Conservation (phyloP, 2,797 vertebrate genomes). For the Scarus forsteni region DNA sequence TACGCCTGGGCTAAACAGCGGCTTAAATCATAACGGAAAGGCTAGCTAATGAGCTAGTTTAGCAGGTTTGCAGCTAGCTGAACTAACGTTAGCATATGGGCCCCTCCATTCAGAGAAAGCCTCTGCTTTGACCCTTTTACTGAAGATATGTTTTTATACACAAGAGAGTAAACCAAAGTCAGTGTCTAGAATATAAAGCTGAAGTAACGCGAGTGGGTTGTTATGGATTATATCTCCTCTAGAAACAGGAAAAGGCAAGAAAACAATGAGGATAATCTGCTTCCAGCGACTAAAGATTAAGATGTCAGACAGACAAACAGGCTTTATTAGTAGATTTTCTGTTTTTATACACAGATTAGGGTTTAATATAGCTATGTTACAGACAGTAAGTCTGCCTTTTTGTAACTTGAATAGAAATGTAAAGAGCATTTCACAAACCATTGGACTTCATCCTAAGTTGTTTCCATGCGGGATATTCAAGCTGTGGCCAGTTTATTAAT, state of each 20-base stretch:
- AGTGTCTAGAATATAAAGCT: not conserved
- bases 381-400: not conserved
- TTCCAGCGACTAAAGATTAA: constrained; percentile 51
- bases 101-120: constrained; percentile 65
- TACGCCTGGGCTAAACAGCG: not conserved
- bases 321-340: constrained; percentile 11
- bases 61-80: constrained; percentile 65
- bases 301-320: constrained; percentile 17
- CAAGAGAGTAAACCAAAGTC: accelerated
- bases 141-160: not conserved
- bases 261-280: constrained; percentile 24
- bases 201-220: not conserved
- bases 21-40: constrained; percentile 20
- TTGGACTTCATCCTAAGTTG: not conserved
- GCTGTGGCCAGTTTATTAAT: not conserved
- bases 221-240: not conserved
- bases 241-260: not conserved
- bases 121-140: not conserved
- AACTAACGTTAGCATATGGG: constrained; percentile 69
- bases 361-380: not conserved
- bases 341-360: not conserved
- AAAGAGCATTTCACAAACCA: not conserved
- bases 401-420: not conserved
- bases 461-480: not conserved
- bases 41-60: constrained; percentile 61